Evolutionary conservation across 92 coral and sea anemone genomes (phyloP), one percentile per base, ranked within the genome.

Genomic region (Desmophyllum pertusum): DNA sequence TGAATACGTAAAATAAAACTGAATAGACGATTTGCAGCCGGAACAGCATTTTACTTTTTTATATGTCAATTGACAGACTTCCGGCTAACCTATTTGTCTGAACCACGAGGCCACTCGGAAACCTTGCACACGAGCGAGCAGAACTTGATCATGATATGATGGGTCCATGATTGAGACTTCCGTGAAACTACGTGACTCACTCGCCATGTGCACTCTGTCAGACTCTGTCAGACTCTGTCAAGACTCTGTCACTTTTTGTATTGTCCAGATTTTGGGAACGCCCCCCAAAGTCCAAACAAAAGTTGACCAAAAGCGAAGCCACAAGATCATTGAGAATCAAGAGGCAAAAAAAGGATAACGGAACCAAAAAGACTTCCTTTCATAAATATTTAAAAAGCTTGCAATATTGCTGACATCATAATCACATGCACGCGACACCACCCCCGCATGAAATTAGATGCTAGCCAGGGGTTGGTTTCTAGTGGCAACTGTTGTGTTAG

Each of bases 381-480:
- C 21, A 36, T 3, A 36, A 62, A 19, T 37, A 15, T n/a, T n/a
- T n/a, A n/a, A n/a, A 21, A 38, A 36, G 27, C 11, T 23, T 5
- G 35, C 10, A 25, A 21, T 66, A 23, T 66, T 66, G 84, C 84
- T 80, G 73, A 65, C 76, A 45, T 80, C 84, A 80, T 38, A 55
- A 35, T 70, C 85, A 81, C 70, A 51, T 81, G 85, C 33, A 48
- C 5, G 25, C 2, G 52, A 37, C 15, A 48, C 76, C 64, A 29
- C 76, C 85, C 77, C 77, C 77, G 76, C 85, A 50, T 67, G 67
- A 25, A 63, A 41, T 63, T 6, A 29, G 73, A 70, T 23, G 68
- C 77, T 15, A 39, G 64, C 14, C 83, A 14, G 42, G 17, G 39
- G 42, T n/a, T 4, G 45, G 84, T 80, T 42, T 17, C 78, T 48